These are phyloP conservation scores for Thereva unica DNA, from an alignment of 2,888 invertebrate species.

Conservation along the genomic window DNA sequence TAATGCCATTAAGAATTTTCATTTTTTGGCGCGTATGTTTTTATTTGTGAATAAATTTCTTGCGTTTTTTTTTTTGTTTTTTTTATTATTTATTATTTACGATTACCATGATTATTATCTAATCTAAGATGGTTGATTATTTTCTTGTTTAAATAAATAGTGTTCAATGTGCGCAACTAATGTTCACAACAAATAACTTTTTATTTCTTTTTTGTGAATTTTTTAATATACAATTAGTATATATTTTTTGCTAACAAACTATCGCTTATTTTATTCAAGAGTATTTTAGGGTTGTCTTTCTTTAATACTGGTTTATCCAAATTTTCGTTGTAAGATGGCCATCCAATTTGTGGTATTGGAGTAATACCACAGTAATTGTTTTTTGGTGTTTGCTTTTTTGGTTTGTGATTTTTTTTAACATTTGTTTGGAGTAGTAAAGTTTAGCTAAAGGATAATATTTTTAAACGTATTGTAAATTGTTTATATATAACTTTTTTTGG, in stretches of 20 bases:
- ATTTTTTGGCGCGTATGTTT: not conserved
- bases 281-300: constrained; percentile 1
- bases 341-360: constrained; percentile 3
- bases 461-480: not conserved
- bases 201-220: too few species aligned
- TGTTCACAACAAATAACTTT: constrained; percentile 17
- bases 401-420: constrained; percentile 8
- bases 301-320: constrained; percentile 25
- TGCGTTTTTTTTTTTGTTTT: constrained; percentile 8
- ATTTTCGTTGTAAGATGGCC: constrained; percentile 25
- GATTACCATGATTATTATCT: constrained; percentile 25
- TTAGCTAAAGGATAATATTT: constrained; percentile 10
- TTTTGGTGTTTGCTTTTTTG: constrained; percentile 2
- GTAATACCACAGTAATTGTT: constrained; percentile 9
- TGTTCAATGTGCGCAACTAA: constrained; percentile 27
- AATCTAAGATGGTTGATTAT: constrained; percentile 18
- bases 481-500: constrained; percentile 17
- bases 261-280: not conserved
- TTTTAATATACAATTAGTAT: not conserved
- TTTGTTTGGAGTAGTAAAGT: constrained; percentile 12
- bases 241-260: constrained; percentile 25
- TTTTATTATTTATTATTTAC: constrained; percentile 21
- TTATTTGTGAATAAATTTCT: constrained; percentile 3
- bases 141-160: constrained; percentile 16
- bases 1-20: not conserved